These are phyloP conservation scores for Scarus forsteni DNA, from an alignment of 2,797 vertebrate genomes.

Conservation along the genomic window DNA sequence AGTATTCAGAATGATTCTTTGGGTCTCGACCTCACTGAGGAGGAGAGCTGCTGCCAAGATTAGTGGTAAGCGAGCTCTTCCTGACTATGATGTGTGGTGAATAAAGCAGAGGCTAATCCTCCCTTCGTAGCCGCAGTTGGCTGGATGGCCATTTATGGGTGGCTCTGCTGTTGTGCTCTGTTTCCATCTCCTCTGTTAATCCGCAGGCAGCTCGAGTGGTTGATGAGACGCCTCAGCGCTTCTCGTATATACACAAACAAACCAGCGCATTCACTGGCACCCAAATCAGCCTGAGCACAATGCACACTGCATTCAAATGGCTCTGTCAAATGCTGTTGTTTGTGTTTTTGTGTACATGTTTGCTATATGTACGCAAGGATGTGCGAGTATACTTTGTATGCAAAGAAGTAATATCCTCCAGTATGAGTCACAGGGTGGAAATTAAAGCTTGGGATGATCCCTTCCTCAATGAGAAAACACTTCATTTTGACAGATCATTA, in stretches of 20 bases:
- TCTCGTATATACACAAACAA: slow-evolving; percentile 63
- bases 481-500: slow-evolving; percentile 85
- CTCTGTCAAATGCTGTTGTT: slow-evolving; percentile 41
- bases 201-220: slow-evolving; percentile 66
- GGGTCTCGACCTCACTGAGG: slow-evolving; percentile 31
- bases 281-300: slow-evolving; percentile 39
- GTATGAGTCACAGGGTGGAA: slow-evolving; percentile 73
- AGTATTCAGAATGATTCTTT: slow-evolving; percentile 34
- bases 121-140: slow-evolving; percentile 54
- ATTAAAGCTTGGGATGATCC: slow-evolving; percentile 76
- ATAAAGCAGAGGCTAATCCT: slow-evolving; percentile 74
- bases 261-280: slow-evolving; percentile 43
- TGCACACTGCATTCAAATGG: slow-evolving; percentile 23
- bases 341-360: slow-evolving; percentile 21
- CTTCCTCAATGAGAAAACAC: slow-evolving; percentile 77
- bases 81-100: slow-evolving; percentile 50
- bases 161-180: slow-evolving; percentile 65
- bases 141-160: slow-evolving; percentile 72
- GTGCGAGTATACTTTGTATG: slow-evolving; percentile 19
- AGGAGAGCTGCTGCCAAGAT: slow-evolving; percentile 54
- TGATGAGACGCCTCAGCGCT: slow-evolving; percentile 63
- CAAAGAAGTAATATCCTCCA: slow-evolving; percentile 63
- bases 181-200: slow-evolving; percentile 72
- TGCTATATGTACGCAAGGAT: neutral
- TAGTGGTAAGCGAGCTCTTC: slow-evolving; percentile 49